Conservation (phyloP, 2,113 vertebrate species). For the Archocentrus centrarchus region DNA sequence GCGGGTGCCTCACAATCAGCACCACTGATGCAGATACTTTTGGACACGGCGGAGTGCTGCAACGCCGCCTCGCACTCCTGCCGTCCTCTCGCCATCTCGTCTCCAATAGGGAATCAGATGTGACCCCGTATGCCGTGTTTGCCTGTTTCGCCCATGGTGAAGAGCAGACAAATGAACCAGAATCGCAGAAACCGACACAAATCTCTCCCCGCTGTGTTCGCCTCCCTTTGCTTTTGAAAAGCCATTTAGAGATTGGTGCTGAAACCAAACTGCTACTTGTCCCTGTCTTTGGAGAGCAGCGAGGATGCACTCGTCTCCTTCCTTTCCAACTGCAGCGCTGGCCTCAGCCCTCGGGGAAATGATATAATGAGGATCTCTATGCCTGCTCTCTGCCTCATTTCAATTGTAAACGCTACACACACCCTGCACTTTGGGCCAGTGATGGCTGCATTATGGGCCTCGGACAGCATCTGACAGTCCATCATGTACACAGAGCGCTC, state of each 20-base stretch:
- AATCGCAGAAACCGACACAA: slow-evolving; percentile 59
- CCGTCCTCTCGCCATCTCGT: slow-evolving; percentile 71
- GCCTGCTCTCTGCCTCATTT: slow-evolving; percentile 81
- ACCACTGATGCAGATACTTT: slow-evolving; percentile 76
- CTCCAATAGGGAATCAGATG: slow-evolving; percentile 73
- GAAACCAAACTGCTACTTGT: slow-evolving; percentile 65
- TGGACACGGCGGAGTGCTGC: slow-evolving; percentile 72
- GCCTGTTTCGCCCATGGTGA: slow-evolving; percentile 75
- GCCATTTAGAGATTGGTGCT: slow-evolving; percentile 60
- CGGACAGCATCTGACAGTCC: slow-evolving; percentile 74
- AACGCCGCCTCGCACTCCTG: slow-evolving; percentile 67
- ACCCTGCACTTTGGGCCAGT: slow-evolving; percentile 77
- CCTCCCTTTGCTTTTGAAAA: slow-evolving; percentile 48
- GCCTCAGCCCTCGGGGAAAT: slow-evolving; percentile 74
- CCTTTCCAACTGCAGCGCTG: slow-evolving; percentile 58
- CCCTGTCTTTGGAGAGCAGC: slow-evolving; percentile 48
- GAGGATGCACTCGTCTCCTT: slow-evolving; percentile 64
- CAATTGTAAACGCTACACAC: slow-evolving; percentile 80
- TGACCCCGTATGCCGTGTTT: slow-evolving; percentile 72
- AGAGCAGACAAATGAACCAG: slow-evolving; percentile 70
- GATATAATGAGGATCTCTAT: slow-evolving; percentile 79
- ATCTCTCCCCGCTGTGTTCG: slow-evolving; percentile 33
- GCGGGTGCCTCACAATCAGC: slow-evolving; percentile 78
- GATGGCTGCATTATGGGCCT: slow-evolving; percentile 79
- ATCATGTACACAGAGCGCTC: slow-evolving; percentile 61